These are phyloP conservation scores for Cyprinodon brontotheroides DNA, from an alignment of 2,113 vertebrate genomes.

Conservation along the genomic window DNA sequence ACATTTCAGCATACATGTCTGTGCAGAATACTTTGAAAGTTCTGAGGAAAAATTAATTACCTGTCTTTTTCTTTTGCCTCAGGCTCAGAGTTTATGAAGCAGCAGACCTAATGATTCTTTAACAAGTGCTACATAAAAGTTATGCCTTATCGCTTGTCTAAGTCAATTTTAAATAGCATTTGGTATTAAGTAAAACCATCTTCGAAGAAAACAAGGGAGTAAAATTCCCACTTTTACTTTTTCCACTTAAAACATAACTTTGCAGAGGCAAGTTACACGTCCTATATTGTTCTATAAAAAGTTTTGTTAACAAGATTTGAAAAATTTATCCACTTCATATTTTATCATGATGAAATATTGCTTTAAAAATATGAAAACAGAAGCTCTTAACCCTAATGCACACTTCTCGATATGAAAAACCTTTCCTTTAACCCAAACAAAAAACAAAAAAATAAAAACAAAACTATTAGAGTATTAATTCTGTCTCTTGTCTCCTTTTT, in stretches of 20 bases:
- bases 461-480: too few relatives aligned
- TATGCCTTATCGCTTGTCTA: conserved; percentile 46
- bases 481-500: too few relatives aligned
- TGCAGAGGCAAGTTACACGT: too few relatives aligned
- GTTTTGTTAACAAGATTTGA: too few relatives aligned
- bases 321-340: background rate
- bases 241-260: too few relatives aligned
- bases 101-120: conserved; percentile 21
- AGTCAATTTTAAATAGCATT: conserved; percentile 10
- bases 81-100: conserved; percentile 39
- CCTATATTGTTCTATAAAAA: too few relatives aligned
- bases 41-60: conserved; percentile 4
- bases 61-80: conserved; percentile 10
- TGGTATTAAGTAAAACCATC: background rate
- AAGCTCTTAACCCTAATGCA: background rate
- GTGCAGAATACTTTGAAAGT: conserved; percentile 1
- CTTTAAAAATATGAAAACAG: background rate
- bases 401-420: too few relatives aligned
- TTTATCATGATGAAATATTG: background rate
- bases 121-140: conserved; percentile 51
- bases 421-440: too few relatives aligned
- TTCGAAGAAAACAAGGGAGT: background rate
- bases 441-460: too few relatives aligned
- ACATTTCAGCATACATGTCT: conserved; percentile 9
- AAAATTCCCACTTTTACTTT: background rate